Conservation (phyloP, 2,888 invertebrate genomes). For the Leucophora obtusa region DNA sequence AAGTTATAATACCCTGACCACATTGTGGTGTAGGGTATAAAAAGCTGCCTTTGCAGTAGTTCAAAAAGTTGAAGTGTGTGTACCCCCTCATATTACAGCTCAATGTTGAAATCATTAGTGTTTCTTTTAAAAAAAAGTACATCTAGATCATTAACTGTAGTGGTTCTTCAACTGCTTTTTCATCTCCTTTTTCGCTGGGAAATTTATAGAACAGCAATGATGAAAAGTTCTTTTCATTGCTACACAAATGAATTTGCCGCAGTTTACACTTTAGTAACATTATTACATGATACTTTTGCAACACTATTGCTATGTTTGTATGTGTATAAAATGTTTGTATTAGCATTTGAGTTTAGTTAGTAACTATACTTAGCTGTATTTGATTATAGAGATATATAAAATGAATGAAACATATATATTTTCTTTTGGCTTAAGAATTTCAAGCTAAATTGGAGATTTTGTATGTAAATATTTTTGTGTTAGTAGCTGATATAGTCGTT, state of each 20-base stretch:
- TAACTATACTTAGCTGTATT: background rate
- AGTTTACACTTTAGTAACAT: slow-evolving; percentile 44
- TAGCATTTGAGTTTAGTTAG: slow-evolving; percentile 8
- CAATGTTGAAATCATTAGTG: no score
- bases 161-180: no score
- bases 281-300: slow-evolving; percentile 3
- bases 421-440: background rate
- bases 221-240: slow-evolving; percentile 9
- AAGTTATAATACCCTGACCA: no score
- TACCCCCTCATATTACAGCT: no score
- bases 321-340: background rate
- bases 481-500: no score
- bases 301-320: background rate
- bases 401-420: background rate
- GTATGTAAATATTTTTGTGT: no score
- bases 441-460: slow-evolving; percentile 33
- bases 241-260: slow-evolving; percentile 40
- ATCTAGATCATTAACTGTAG: no score
- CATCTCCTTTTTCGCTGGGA: no score
- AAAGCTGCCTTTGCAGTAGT: no score
- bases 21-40: no score
- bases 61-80: no score
- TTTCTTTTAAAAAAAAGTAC: no score
- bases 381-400: background rate
- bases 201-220: background rate